Evolutionary conservation across 2,888 invertebrate genomes (phyloP).

Genomic region (Dioctria linearis): DNA sequence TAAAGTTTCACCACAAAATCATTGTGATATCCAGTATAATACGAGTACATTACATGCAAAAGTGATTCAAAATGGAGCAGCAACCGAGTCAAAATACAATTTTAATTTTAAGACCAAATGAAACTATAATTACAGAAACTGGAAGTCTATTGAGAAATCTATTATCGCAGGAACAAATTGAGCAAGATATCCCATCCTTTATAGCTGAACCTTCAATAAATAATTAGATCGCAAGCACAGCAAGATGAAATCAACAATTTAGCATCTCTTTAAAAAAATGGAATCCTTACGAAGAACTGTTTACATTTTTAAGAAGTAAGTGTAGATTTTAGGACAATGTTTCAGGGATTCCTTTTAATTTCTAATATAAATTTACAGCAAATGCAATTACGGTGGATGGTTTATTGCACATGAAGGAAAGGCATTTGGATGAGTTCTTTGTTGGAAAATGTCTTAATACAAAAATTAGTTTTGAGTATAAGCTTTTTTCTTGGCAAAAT

Average conservation of each 20-base stretch:
- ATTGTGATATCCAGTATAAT: too few relatives aligned
- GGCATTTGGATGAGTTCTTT: constrained; percentile 18
- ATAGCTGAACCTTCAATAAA: neutral
- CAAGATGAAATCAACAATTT: neutral
- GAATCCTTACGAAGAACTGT: constrained; percentile 14
- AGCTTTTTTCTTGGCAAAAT: constrained; percentile 26
- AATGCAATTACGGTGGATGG: neutral
- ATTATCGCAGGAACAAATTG: neutral
- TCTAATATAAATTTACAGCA: neutral
- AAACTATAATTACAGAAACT: neutral
- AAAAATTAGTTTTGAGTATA: constrained; percentile 9
- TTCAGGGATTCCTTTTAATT: neutral
- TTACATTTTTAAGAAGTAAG: constrained; percentile 5
- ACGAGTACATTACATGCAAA: too few relatives aligned
- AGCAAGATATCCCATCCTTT: neutral
- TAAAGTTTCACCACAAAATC: too few relatives aligned
- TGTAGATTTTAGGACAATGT: neutral
- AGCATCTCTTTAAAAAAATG: constrained; percentile 1
- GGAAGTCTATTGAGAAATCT: neutral
- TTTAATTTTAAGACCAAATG: neutral
- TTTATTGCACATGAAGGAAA: constrained; percentile 7
- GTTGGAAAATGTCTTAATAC: neutral
- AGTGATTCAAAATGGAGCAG: neutral
- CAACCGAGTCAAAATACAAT: neutral
- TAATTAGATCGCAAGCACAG: neutral